Base-by-base conservation (phyloP, 64 coral and sea anemone species). In the Stichodactyla mertensii region DNA sequence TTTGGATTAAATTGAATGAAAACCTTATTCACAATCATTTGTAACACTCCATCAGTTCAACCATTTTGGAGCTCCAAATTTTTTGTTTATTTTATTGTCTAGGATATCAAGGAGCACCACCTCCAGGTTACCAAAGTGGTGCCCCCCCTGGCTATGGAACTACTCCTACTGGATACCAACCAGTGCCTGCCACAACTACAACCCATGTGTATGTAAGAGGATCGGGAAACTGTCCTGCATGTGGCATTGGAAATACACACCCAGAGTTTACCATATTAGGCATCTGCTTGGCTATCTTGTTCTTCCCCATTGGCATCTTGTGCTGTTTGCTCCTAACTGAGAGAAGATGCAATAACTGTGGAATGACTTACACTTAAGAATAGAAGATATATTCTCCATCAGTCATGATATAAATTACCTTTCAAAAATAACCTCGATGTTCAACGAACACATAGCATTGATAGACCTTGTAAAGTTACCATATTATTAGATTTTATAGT, bases 301-400 rank as follows among this genome's bases (percentile, higher is more conserved):
- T 90, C 58, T 96, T 96, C 54, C 94, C 94, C 15, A 26, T 96
- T 59, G 94, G 94, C 36, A 66, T 96, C 45, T 19, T 96, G 22
- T 96, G 94, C 51, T 96, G 94, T 87, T 18, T 96, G 61, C 6
- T 84, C 64, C 77, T 96, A 6, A 96, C 94, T 71, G 91, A 96
- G 89, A 96, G 87, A 52, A 82, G 91, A 20, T 96, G 94, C 36
- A 87, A 57, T 20, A 77, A 88, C 31, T 96, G 94, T 88, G 94
- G 94, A 52, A 93, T 93, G 94, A 88, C 85, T 16, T 96, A 85
- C 81, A 79, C 83, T 7, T 95, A 56, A 89, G 23, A 20, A 79
- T 45, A 45, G 3, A 45, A 45, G 36, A 45, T 45, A 45, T 45
- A 45, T 3, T 45, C 36, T 45, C 36, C 36, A 45, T 45, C 36